These are phyloP conservation scores for Leguminivora glycinivorella DNA, from an alignment of 1,140 invertebrate genomes.

Conservation along the genomic window DNA sequence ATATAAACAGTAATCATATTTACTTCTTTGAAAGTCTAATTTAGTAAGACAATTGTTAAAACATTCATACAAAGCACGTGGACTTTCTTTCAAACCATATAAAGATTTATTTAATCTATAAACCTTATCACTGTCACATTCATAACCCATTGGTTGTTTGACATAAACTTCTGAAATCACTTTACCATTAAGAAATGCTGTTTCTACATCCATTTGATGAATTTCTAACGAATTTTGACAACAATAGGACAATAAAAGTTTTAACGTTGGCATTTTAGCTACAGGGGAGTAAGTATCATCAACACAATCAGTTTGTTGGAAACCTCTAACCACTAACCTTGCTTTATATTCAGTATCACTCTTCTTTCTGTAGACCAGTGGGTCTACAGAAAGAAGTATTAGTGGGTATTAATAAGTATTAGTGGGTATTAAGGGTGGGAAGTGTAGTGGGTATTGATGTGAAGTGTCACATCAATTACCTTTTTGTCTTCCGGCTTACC, in stretches of 20 bases:
- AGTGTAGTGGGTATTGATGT: no score
- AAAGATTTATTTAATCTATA: no score
- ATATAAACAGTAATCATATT: constrained; percentile 46
- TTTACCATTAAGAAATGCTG: constrained; percentile 57
- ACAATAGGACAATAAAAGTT: constrained; percentile 51
- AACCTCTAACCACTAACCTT: constrained; percentile 44
- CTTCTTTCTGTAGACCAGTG: constrained; percentile 47
- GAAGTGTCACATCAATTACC: constrained; percentile 43
- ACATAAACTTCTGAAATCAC: constrained; percentile 67
- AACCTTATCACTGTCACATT: no score
- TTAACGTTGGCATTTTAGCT: constrained; percentile 47
- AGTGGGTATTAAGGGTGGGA: no score
- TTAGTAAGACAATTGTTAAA: no score
- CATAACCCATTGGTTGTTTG: constrained; percentile 55
- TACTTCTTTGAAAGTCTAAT: constrained; percentile 40
- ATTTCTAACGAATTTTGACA: constrained; percentile 48
- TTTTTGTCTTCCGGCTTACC: constrained; percentile 42
- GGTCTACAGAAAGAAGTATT: no score
- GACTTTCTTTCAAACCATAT: no score
- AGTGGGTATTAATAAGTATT: no score
- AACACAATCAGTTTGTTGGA: constrained; percentile 40
- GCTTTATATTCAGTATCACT: constrained; percentile 44
- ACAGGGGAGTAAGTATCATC: constrained; percentile 56
- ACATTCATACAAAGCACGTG: constrained; percentile 39
- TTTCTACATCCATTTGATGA: constrained; percentile 62